Evolutionary conservation across 2,888 invertebrate genomes (phyloP).

Genomic region (Spisula subtruncata): DNA sequence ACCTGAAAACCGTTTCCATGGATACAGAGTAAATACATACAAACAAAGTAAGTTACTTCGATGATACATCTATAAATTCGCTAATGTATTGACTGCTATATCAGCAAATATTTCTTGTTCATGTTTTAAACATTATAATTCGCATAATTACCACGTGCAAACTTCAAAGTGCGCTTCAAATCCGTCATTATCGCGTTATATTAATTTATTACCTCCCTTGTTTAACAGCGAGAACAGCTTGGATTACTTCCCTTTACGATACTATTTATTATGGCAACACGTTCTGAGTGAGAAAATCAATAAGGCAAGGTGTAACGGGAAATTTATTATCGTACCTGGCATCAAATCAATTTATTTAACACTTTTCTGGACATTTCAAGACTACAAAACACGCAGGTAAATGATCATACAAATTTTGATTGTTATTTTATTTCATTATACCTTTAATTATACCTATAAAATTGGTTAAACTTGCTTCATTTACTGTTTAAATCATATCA

Average conservation of each 20-base stretch:
- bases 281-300: slow-evolving; percentile 42
- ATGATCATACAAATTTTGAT: neutral
- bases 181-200: no score
- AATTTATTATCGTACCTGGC: neutral
- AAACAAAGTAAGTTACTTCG: neutral
- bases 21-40: no score
- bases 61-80: neutral
- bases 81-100: neutral
- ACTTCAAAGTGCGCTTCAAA: no score
- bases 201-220: neutral
- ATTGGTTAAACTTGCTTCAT: neutral
- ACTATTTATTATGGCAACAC: slow-evolving; percentile 61
- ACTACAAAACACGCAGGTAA: neutral
- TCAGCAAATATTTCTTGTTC: neutral
- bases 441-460: neutral
- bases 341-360: neutral
- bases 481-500: neutral
- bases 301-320: slow-evolving; percentile 52
- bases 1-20: no score
- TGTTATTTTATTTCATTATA: neutral
- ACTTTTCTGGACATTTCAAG: neutral
- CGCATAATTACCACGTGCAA: no score
- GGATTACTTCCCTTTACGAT: slow-evolving; percentile 45
- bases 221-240: neutral
- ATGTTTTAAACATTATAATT: no score